Evolutionary conservation across 2,888 invertebrate genomes (phyloP).

Genomic region (Gari tellinella): DNA sequence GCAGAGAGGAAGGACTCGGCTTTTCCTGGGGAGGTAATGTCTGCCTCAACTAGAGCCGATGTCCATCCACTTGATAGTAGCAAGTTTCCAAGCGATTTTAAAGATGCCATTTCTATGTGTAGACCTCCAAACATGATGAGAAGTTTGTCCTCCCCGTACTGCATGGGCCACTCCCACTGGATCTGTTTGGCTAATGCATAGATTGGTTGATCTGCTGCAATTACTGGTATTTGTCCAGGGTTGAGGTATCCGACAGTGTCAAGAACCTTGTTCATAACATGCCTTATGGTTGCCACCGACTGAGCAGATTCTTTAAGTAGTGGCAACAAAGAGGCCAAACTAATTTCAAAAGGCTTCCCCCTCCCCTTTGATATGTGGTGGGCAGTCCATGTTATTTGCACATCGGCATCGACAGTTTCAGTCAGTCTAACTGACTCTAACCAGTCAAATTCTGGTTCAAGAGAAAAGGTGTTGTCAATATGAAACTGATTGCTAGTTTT

Average conservation of each 20-base stretch:
- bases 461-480: background rate
- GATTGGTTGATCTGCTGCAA: constrained; percentile 71
- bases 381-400: constrained; percentile 22
- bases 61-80: constrained; percentile 34
- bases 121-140: constrained; percentile 75
- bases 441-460: constrained; percentile 18
- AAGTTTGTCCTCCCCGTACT: constrained; percentile 67
- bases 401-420: constrained; percentile 5
- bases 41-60: constrained; percentile 49
- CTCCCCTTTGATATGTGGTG: constrained; percentile 20
- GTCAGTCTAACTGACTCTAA: constrained; percentile 17
- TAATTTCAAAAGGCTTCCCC: too few species aligned
- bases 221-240: constrained; percentile 10
- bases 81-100: constrained; percentile 57
- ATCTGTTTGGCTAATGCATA: constrained; percentile 71
- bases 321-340: constrained; percentile 16
- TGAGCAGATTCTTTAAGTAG: constrained; percentile 17
- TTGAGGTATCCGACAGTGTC: constrained; percentile 5
- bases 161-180: constrained; percentile 65
- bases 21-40: constrained; percentile 37
- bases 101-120: constrained; percentile 72
- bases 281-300: constrained; percentile 17
- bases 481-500: background rate
- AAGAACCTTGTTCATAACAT: constrained; percentile 25
- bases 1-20: constrained; percentile 59